Evolutionary conservation across 2,797 vertebrate species (phyloP).

Genomic region (Acanthornis magna): DNA sequence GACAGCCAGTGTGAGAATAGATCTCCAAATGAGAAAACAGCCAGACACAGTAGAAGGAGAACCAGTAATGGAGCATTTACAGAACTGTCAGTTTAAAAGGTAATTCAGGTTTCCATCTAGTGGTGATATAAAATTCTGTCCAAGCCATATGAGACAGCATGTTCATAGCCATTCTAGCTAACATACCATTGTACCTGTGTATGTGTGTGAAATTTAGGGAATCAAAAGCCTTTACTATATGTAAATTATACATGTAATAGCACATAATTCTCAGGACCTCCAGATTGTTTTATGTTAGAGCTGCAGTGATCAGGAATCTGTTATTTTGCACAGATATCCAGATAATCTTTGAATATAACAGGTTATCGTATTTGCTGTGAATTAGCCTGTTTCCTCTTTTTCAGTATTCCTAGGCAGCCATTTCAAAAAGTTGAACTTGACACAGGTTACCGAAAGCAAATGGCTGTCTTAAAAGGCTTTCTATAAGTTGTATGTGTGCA

Average conservation of each 20-base stretch:
- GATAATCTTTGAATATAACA: not conserved
- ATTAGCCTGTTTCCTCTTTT: not conserved
- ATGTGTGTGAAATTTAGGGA: not conserved
- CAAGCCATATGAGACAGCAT: not conserved
- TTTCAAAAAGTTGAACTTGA: not conserved
- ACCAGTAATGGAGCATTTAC: not conserved
- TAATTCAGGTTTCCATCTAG: conserved; percentile 64
- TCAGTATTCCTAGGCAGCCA: not conserved
- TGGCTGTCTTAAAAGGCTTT: not conserved
- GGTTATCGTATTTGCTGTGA: not conserved
- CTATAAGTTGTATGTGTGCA: not conserved
- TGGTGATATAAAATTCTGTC: conserved; percentile 41
- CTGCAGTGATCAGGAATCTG: not conserved
- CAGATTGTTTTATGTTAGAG: not conserved
- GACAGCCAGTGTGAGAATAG: not conserved
- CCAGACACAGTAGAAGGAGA: not conserved
- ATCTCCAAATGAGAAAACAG: not conserved
- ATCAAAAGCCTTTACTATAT: not conserved
- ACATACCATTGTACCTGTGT: not conserved
- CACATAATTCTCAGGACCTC: not conserved
- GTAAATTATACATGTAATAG: not conserved
- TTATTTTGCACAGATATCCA: not conserved
- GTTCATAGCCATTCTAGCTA: not conserved
- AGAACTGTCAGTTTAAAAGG: not conserved
- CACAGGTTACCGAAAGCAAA: not conserved